These are phyloP conservation scores for Coendou prehensilis DNA, from an alignment of 2,797 vertebrate species.

Conservation along the genomic window DNA sequence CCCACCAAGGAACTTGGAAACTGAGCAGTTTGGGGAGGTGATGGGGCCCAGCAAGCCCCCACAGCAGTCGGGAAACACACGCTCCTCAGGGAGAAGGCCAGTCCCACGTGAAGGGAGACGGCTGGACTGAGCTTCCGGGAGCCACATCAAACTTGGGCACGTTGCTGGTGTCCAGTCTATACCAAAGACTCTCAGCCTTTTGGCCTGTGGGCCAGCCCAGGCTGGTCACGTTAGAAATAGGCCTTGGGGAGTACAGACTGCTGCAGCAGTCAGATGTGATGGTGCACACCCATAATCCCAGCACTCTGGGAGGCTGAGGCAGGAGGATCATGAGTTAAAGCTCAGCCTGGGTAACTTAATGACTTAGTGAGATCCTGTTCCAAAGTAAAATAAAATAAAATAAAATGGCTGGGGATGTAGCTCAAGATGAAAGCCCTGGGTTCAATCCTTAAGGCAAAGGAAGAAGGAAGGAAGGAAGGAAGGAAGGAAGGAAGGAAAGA, in stretches of 20 bases:
- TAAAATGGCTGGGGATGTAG: background rate
- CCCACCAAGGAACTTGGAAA: background rate
- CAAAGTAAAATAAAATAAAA: background rate
- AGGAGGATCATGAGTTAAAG: background rate
- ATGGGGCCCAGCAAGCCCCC: background rate
- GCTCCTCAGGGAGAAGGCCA: background rate
- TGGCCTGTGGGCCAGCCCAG: background rate
- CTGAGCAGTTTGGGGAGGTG: background rate
- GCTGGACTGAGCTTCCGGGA: background rate
- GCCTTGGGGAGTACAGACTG: background rate
- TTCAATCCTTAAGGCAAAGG: background rate
- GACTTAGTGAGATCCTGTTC: background rate
- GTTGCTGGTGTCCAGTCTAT: background rate
- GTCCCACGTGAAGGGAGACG: background rate
- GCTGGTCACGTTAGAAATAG: background rate
- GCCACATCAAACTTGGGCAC: background rate
- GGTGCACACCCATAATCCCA: background rate
- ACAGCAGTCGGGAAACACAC: background rate
- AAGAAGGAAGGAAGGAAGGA: background rate
- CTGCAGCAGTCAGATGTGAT: background rate
- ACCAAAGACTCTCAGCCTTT: background rate
- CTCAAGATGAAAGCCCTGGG: background rate
- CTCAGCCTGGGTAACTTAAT: background rate
- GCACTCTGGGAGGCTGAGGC: background rate
- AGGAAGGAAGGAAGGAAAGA: too few relatives aligned